phyloP scores from a whole-genome alignment of 2,888 invertebrate genomes.

The Elmis aenea region DNA sequence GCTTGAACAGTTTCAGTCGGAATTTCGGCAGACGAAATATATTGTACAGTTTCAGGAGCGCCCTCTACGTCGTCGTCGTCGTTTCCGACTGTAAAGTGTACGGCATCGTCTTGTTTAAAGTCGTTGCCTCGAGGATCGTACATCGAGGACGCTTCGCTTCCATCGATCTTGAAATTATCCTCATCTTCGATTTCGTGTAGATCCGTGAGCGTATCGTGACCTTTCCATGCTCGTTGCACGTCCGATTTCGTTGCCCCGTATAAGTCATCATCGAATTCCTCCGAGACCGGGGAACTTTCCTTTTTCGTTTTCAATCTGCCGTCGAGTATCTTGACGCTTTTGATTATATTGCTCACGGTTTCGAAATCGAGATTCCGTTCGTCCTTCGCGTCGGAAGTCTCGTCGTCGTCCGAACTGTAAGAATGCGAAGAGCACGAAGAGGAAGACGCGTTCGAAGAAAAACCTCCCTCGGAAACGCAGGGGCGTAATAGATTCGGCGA shows the following conservation, averaged over 20 bases:
- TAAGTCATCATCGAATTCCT: not conserved
- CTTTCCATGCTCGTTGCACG: too few species aligned
- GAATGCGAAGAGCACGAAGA: conserved; percentile 13
- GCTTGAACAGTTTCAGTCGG: too few species aligned
- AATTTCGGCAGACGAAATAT: too few species aligned
- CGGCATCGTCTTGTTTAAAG: not conserved
- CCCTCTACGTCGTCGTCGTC: conserved; percentile 7
- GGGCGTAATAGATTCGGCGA: too few species aligned
- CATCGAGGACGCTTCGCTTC: not conserved
- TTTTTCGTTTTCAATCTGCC: conserved; percentile 9
- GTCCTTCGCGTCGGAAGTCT: conserved; percentile 46
- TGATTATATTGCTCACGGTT: conserved; percentile 56
- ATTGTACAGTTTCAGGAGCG: not conserved
- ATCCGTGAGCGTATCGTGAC: too few species aligned
- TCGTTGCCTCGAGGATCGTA: not conserved
- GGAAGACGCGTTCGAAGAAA: conserved; percentile 19
- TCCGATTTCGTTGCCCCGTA: too few species aligned
- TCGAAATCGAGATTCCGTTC: conserved; percentile 45
- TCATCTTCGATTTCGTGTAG: too few species aligned
- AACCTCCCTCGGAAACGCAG: not conserved
- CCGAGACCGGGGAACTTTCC: conserved; percentile 3
- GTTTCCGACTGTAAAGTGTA: conserved; percentile 11
- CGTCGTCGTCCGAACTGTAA: conserved; percentile 42
- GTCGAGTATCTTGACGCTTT: conserved; percentile 45
- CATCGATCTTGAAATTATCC: too few species aligned